phyloP scores from a whole-genome alignment of 2,113 vertebrate genomes.

The Morone chrysops region DNA sequence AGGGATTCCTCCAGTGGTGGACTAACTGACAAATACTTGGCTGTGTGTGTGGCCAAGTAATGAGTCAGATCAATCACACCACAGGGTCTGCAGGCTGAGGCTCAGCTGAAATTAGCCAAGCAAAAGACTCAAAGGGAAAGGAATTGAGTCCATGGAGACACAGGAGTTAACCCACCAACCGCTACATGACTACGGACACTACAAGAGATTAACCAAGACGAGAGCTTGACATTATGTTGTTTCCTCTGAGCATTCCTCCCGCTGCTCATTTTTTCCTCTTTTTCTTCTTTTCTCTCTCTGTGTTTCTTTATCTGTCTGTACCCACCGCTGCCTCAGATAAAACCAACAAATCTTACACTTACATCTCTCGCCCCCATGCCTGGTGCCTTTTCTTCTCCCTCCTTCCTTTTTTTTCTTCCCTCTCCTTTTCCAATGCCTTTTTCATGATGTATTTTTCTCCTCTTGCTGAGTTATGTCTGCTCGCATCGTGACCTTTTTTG shows the following conservation, averaged over 20 bases:
- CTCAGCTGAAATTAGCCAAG: conserved; percentile 60
- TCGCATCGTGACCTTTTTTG: conserved; percentile 78
- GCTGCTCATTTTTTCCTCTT: conserved; percentile 6
- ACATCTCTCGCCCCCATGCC: neutral
- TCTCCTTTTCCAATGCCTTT: conserved; percentile 21
- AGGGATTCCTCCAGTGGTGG: conserved; percentile 12
- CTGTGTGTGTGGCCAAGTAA: conserved; percentile 44
- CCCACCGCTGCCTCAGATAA: conserved; percentile 20
- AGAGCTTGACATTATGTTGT: conserved; percentile 53
- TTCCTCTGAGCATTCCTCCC: conserved; percentile 43
- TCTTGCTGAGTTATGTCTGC: conserved; percentile 74
- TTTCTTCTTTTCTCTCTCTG: neutral
- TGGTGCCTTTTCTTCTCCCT: neutral
- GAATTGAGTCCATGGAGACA: conserved; percentile 43
- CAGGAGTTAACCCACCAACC: conserved; percentile 55
- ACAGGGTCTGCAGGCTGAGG: conserved; percentile 14
- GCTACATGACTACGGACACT: conserved; percentile 51
- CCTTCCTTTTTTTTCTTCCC: neutral
- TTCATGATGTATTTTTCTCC: conserved; percentile 64
- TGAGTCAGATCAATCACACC: conserved; percentile 64
- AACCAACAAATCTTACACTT: conserved; percentile 40
- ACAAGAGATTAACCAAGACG: conserved; percentile 43
- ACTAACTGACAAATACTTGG: conserved; percentile 27
- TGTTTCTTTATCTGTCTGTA: conserved; percentile 33
- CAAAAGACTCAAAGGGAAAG: conserved; percentile 42